phyloP scores from a whole-genome alignment of 2,113 vertebrate genomes.

The Psephotus haematonotus region DNA sequence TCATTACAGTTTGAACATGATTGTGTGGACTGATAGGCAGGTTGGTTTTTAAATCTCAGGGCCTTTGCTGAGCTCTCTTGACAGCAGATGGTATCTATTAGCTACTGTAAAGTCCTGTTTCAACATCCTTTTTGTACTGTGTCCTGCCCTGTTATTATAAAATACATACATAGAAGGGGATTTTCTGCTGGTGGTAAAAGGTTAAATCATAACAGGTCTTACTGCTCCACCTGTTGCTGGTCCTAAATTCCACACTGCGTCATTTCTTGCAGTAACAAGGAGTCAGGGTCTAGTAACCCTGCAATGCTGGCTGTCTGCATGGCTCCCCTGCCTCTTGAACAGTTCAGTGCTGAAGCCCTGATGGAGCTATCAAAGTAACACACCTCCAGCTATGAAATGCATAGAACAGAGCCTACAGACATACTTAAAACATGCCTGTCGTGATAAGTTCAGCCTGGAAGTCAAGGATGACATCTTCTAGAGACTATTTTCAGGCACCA shows the following conservation, averaged over 20 bases:
- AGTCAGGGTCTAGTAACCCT: not conserved
- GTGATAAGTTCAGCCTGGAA: not conserved
- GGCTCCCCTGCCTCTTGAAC: not conserved
- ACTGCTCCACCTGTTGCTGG: not conserved
- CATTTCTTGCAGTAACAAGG: not conserved
- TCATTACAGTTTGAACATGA: slow-evolving; percentile 5
- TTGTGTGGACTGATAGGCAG: not conserved
- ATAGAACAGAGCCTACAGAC: not conserved
- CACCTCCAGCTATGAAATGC: not conserved
- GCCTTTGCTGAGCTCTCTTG: not conserved
- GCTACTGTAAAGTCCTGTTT: slow-evolving; percentile 20
- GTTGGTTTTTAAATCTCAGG: not conserved
- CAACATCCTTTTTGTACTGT: not conserved
- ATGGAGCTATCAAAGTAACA: not conserved
- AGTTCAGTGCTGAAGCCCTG: not conserved
- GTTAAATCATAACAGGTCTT: not conserved
- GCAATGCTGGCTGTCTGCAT: not conserved
- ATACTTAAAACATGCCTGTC: not conserved
- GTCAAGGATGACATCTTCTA: not conserved
- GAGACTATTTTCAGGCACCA: not conserved
- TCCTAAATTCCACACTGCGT: not conserved
- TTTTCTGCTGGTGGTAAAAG: slow-evolving; percentile 11
- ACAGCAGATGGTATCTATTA: slow-evolving; percentile 27
- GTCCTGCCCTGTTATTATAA: not conserved
- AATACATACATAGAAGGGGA: not conserved